Percentiles rank a stretch among this genome's conserved stretches.
These are phyloP conservation scores for Pseudomyrmex concolor DNA, from an alignment of 1,140 invertebrate genomes.

Conservation along the genomic window DNA sequence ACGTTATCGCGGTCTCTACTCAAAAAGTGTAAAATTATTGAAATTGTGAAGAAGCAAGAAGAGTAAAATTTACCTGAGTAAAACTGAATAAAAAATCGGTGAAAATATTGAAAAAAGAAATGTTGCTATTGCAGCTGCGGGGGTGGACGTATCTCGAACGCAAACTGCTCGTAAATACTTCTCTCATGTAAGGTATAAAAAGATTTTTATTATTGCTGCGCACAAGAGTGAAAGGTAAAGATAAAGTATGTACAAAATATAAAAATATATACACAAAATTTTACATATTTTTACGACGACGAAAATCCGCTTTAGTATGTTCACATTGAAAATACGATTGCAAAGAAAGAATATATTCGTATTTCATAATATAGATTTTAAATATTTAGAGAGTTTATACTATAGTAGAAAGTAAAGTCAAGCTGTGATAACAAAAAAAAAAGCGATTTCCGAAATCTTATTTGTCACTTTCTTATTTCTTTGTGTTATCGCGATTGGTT, in stretches of 20 bases:
- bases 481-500: no score
- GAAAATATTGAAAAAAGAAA: not conserved
- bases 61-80: not conserved
- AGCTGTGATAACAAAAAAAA: no score
- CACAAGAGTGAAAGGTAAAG: not conserved
- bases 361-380: not conserved
- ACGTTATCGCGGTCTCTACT: conserved; percentile 64
- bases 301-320: no score
- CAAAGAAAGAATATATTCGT: not conserved
- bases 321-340: no score
- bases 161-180: conserved; percentile 24
- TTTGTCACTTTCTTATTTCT: no score
- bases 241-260: no score
- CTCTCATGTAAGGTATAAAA: not conserved
- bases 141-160: not conserved
- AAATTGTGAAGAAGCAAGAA: no score
- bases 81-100: conserved; percentile 39
- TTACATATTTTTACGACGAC: not conserved
- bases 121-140: not conserved
- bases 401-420: no score
- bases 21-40: conserved; percentile 34
- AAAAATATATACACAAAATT: no score
- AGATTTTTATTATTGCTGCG: conserved; percentile 17
- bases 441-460: no score
- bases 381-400: no score